These are phyloP conservation scores for Acleris laterana DNA, from an alignment of 2,888 invertebrate genomes.

Conservation along the genomic window DNA sequence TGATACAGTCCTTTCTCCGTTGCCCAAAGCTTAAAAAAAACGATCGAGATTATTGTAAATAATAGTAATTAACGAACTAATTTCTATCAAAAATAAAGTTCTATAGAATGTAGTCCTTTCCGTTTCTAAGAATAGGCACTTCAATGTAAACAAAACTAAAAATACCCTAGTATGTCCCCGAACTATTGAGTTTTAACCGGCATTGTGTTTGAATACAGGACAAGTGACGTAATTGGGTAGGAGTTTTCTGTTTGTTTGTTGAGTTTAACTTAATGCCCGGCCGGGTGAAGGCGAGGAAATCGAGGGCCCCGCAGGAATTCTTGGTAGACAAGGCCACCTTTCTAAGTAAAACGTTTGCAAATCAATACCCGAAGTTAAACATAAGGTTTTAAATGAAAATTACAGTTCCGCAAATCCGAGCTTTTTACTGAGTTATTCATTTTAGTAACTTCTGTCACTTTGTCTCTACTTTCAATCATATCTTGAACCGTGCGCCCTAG, in stretches of 20 bases:
- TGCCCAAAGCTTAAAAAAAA: constrained; percentile 15
- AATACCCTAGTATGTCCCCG: not conserved
- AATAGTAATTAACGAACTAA: constrained; percentile 1
- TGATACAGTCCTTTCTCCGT: constrained; percentile 7
- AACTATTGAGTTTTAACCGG: not conserved
- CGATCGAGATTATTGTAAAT: constrained; percentile 21
- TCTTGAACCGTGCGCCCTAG: no score
- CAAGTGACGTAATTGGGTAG: constrained; percentile 41
- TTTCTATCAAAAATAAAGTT: no score
- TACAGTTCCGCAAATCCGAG: no score
- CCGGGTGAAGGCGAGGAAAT: constrained; percentile 43
- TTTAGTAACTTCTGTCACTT: no score
- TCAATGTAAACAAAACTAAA: not conserved
- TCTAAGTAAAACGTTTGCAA: no score
- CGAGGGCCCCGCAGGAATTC: constrained; percentile 44
- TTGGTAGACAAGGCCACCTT: constrained; percentile 40
- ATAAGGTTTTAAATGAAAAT: no score
- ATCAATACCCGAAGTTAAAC: no score
- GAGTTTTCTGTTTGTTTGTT: constrained; percentile 40
- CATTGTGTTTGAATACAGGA: constrained; percentile 24
- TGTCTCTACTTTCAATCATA: no score
- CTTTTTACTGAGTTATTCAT: no score
- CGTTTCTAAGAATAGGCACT: no score
- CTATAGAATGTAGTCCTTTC: no score
- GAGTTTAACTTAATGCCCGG: constrained; percentile 41